Evolutionary conservation across 2,888 invertebrate species (phyloP), one percentile per base, ranked within the genome.

Genomic region (Luffia ferchaultella): DNA sequence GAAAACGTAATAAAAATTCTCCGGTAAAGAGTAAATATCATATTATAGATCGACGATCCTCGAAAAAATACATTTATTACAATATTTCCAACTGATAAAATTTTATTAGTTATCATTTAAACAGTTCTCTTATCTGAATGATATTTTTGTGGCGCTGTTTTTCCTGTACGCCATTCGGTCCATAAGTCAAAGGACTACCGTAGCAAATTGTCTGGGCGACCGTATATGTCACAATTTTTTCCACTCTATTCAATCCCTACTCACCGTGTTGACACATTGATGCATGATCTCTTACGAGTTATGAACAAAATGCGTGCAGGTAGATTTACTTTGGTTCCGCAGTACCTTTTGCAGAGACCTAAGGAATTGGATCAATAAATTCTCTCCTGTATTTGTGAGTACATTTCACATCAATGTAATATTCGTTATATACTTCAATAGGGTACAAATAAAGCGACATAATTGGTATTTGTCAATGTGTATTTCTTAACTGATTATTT

Each of bases 231-330:
- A 44, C 16, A 20, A 2, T 45, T 49, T 49, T 49, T 49, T 40
- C 40, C 16, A 18, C 17, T 15, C 41, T 30, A 17, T 18, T 20
- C 47, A 18, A 48, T 41, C 68, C 70, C 67, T 64, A 59, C 68
- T 72, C 72, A 65, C 20, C 48, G 48, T 57, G 68, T 63, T 74
- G 74, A 72, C 73, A 67, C 61, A 64, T 72, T 74, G 74, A 75
- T 68, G 68, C 67, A 69, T 69, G 68, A 30, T 30, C 30, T 30
- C 5, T 12, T 30, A 12, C 30, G 30, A 30, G 30, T 30, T 30
- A 30, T 30, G 30, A 12, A 30, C 3, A 12, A 12, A 30, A 12
- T 12, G 30, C 30, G 30, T 12, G 5, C 30, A 30, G 30, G 30
- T 30, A 30, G 30, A 30, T 30, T 30, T 30, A 30, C 30, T 7